Base-by-base conservation (phyloP, 2,888 invertebrate genomes). In the Myathropa florea region DNA sequence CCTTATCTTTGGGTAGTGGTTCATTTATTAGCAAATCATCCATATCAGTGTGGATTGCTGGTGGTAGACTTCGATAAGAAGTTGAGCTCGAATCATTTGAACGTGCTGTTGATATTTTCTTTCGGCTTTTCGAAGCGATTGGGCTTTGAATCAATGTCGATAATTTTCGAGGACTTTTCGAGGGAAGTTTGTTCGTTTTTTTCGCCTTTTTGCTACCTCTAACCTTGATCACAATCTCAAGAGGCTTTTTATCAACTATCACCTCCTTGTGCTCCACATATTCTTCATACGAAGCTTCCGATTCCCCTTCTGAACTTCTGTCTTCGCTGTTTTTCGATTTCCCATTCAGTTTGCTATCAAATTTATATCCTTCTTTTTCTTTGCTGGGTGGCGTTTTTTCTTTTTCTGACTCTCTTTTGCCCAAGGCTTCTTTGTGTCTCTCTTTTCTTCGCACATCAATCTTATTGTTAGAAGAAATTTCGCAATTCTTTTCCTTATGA, bases 211-310 rank as follows among this genome's bases (percentile, higher is more conserved):
- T 88, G 28, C 90, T 89, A 68, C 90, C 90, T 24, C 83, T 89
- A 0, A 92, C 88, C 63, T 91, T 91, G 2, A 92, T 92, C 2
- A 92, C 86, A 23, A 92, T 91, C 76, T 92, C 90, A 2, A 91
- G 63, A 0, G 91, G 91, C 0, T 83, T 68, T 26, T 68, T 26
- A 6, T 59, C 53, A 28, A 73, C 24, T 3, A 70, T 7, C 26
- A 85, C 3, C 21, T 73, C 24, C 9, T 30, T 39, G 33, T 68
- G 59, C 2, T 76, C 65, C 7, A 77, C 9, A 61, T 67, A 65
- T 33, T 86, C 80, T 1, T 67, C 64, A 24, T n/a, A 46, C 46
- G 46, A 46, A 18, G 18, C 46, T 12, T 59, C 61, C 24, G 57
- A 28, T 24, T 83, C 78, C 26, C 57, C 73, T 4, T 80, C 77